These are phyloP conservation scores for Leptoclinus maculatus DNA, from an alignment of 2,797 vertebrate species.

Conservation along the genomic window DNA sequence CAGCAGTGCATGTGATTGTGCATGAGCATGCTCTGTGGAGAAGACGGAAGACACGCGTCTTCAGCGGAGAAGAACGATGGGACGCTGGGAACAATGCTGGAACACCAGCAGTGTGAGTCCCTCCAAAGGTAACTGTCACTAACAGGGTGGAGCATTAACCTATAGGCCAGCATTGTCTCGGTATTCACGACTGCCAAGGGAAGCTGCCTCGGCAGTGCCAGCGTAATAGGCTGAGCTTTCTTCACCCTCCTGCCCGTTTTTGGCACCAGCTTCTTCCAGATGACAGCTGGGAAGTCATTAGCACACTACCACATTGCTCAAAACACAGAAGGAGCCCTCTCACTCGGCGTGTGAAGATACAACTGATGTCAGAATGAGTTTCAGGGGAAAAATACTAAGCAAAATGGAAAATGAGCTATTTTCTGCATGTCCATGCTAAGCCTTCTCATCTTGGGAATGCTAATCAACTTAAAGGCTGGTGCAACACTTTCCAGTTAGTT, in stretches of 20 bases:
- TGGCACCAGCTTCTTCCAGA: slow-evolving; percentile 60
- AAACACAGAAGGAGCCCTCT: slow-evolving; percentile 52
- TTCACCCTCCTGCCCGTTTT: slow-evolving; percentile 43
- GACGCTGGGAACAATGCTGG: background rate
- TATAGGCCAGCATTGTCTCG: slow-evolving; percentile 36
- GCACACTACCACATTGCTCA: slow-evolving; percentile 50
- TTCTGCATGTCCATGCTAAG: background rate
- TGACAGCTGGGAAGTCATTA: slow-evolving; percentile 71
- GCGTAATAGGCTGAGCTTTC: slow-evolving; percentile 53
- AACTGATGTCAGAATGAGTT: background rate
- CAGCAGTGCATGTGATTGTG: background rate
- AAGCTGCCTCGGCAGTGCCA: slow-evolving; percentile 26
- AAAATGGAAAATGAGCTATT: slow-evolving; percentile 17
- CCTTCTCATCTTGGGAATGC: background rate
- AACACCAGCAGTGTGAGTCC: background rate
- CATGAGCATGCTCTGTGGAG: slow-evolving; percentile 16
- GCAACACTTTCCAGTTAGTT: background rate
- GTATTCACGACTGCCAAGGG: slow-evolving; percentile 46
- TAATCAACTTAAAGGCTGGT: background rate
- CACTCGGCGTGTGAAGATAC: slow-evolving; percentile 10
- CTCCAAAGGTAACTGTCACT: slow-evolving; percentile 47
- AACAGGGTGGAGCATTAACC: slow-evolving; percentile 45
- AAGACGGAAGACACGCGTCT: slow-evolving; percentile 1
- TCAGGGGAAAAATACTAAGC: slow-evolving; percentile 10
- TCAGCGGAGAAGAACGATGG: slow-evolving; percentile 14